Evolutionary conservation across 2,113 vertebrate species (phyloP).

Genomic region (Orthonyx spaldingii): DNA sequence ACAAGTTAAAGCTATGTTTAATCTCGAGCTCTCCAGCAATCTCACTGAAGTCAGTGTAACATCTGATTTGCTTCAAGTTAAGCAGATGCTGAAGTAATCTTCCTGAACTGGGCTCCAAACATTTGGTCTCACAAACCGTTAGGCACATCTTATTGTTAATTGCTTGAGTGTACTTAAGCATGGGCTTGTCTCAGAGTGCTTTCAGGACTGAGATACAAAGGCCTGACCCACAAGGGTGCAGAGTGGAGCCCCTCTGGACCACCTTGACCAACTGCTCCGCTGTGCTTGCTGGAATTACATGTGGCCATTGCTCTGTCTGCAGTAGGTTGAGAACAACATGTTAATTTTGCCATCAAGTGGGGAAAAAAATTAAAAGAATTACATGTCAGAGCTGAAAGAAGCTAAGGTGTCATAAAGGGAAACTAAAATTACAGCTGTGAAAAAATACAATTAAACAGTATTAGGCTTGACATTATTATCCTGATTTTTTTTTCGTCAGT

Average conservation of each 20-base stretch:
- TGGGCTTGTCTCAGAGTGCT: neutral
- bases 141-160: neutral
- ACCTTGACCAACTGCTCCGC: neutral
- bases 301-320: constrained; percentile 12
- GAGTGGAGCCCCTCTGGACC: neutral
- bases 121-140: neutral
- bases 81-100: neutral
- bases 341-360: neutral
- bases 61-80: neutral
- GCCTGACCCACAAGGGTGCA: neutral
- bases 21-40: neutral
- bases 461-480: constrained; percentile 34
- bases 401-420: neutral
- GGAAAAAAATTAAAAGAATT: neutral
- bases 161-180: neutral
- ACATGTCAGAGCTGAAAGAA: neutral
- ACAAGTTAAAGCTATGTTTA: neutral
- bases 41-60: neutral
- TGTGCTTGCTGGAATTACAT: neutral
- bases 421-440: neutral
- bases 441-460: neutral
- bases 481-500: neutral
- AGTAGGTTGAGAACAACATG: neutral
- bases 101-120: neutral
- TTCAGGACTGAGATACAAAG: neutral